Conservation (phyloP, 2,113 vertebrate species). For the Hiodon tergisus region DNA sequence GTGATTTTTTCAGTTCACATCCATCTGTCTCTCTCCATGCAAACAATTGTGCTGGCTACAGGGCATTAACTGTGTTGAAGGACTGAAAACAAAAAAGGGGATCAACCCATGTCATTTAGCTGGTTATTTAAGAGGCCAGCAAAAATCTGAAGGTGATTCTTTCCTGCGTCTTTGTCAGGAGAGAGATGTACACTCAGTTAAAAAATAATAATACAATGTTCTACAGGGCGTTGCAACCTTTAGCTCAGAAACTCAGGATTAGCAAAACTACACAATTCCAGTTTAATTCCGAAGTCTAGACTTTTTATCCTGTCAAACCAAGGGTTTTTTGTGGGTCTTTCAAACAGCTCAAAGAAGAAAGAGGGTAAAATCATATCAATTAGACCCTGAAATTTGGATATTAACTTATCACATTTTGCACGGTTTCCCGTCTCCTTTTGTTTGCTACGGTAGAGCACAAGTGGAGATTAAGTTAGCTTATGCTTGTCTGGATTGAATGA, state of each 20-base stretch:
- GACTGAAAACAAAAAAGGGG: no score
- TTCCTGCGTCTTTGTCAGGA: no score
- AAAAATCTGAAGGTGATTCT: no score
- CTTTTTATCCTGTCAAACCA: conserved; percentile 10
- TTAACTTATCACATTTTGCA: background rate
- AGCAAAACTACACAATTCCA: background rate
- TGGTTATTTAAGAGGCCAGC: no score
- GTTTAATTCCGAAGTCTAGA: conserved; percentile 8
- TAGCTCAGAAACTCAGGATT: background rate
- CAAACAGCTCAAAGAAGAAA: background rate
- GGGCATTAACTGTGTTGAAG: no score
- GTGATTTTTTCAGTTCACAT: no score
- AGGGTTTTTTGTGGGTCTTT: background rate
- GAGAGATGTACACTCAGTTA: background rate
- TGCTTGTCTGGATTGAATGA: conserved; percentile 10
- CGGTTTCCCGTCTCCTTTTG: background rate
- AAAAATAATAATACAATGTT: background rate
- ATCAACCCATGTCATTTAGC: no score
- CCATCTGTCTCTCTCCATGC: no score
- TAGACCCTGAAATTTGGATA: background rate
- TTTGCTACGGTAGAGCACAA: background rate
- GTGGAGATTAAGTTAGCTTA: background rate
- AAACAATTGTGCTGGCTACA: no score
- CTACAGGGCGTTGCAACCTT: background rate
- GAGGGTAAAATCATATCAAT: background rate